Percentiles rank a stretch among this genome's conserved stretches.
phyloP scores from a whole-genome alignment of 2,797 vertebrate genomes.

The Lagocephalus sceleratus region DNA sequence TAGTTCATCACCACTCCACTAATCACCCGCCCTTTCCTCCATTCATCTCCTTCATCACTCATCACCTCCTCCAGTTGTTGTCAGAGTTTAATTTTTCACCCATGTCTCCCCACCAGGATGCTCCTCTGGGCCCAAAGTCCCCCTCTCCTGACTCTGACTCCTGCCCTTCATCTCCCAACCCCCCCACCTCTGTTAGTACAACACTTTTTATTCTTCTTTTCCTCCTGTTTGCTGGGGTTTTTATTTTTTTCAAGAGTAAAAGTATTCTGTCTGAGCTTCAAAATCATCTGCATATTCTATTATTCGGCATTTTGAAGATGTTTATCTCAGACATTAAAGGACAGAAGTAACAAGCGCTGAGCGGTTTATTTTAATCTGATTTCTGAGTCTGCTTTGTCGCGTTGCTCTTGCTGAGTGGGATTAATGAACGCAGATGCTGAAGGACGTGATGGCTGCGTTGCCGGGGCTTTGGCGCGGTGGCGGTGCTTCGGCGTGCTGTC shows the following conservation, averaged over 20 bases:
- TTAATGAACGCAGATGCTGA: not conserved
- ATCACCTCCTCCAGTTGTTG: slow-evolving; percentile 26
- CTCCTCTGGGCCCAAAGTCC: slow-evolving; percentile 78
- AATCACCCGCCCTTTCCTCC: slow-evolving; percentile 29
- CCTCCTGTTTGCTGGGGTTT: slow-evolving; percentile 30
- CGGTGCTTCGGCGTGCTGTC: slow-evolving; percentile 7
- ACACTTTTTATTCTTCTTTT: slow-evolving; percentile 11
- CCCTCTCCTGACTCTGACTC: slow-evolving; percentile 86
- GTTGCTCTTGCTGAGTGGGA: not conserved
- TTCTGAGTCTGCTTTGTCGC: not conserved
- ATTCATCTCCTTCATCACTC: slow-evolving; percentile 19
- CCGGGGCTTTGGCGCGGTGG: not conserved
- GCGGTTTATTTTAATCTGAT: slow-evolving; percentile 14
- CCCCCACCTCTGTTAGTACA: slow-evolving; percentile 89
- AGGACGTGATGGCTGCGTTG: slow-evolving; percentile 22
- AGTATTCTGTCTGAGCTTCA: no score
- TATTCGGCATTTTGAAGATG: not conserved
- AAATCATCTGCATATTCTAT: not conserved
- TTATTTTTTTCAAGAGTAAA: not conserved
- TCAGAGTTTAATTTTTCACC: slow-evolving; percentile 32
- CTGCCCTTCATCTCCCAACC: slow-evolving; percentile 90
- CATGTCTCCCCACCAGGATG: slow-evolving; percentile 80
- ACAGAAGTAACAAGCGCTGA: slow-evolving; percentile 12
- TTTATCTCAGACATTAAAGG: not conserved
- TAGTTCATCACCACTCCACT: slow-evolving; percentile 22